phyloP scores from a whole-genome alignment of 2,113 vertebrate species.

The Circaetus gallicus region DNA sequence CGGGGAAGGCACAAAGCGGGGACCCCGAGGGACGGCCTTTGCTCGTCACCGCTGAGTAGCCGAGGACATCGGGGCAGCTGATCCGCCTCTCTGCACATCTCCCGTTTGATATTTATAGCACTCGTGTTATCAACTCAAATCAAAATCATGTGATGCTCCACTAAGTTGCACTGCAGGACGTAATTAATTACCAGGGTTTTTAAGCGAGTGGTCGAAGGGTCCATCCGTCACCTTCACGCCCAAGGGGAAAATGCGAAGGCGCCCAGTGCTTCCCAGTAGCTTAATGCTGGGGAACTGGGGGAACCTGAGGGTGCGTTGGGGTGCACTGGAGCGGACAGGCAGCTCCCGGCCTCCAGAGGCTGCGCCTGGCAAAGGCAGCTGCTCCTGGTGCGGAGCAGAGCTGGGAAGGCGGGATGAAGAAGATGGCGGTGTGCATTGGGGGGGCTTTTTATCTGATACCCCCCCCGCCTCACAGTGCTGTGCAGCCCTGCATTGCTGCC shows the following conservation, averaged over 20 bases:
- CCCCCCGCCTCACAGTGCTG: neutral
- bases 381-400: neutral
- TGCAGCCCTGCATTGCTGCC: neutral
- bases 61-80: neutral
- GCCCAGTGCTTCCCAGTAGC: neutral
- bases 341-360: neutral
- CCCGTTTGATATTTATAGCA: constrained; percentile 16
- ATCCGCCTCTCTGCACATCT: neutral
- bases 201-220: fast-evolving
- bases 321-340: neutral
- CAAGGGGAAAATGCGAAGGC: neutral
- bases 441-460: neutral
- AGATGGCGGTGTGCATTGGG: neutral
- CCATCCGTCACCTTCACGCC: neutral
- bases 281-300: neutral
- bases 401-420: neutral
- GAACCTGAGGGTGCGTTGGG: neutral
- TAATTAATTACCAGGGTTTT: neutral
- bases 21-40: neutral
- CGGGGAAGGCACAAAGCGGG: neutral
- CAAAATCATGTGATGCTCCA: constrained; percentile 36
- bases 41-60: neutral
- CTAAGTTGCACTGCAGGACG: neutral
- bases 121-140: constrained; percentile 6
- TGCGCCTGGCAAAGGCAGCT: neutral